These are phyloP conservation scores for Papilio demoleus DNA, from an alignment of 2,888 invertebrate genomes.

Conservation along the genomic window DNA sequence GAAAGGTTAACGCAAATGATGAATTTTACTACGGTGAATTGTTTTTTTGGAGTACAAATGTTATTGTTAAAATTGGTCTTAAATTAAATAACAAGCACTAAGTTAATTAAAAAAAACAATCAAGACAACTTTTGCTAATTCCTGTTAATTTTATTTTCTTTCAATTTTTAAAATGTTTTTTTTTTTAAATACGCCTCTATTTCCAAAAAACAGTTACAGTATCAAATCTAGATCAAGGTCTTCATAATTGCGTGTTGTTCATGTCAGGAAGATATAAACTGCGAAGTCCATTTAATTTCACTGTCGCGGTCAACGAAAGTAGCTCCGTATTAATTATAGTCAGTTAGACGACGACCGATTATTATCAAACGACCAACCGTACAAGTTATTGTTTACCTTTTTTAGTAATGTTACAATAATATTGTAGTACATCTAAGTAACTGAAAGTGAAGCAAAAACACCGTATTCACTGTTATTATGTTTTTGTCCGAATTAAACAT, in stretches of 20 bases:
- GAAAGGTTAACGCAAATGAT: slow-evolving; percentile 38
- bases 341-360: slow-evolving; percentile 54
- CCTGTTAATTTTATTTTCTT: too few species aligned
- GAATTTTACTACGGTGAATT: slow-evolving; percentile 18
- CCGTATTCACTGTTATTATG: too few species aligned
- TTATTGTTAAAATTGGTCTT: slow-evolving; percentile 1
- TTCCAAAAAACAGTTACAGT: not conserved
- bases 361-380: slow-evolving; percentile 51
- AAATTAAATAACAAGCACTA: not conserved
- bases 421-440: too few species aligned
- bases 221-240: slow-evolving; percentile 35
- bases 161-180: too few species aligned
- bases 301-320: slow-evolving; percentile 40
- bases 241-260: slow-evolving; percentile 6
- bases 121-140: too few species aligned
- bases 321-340: slow-evolving; percentile 49
- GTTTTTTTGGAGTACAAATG: slow-evolving; percentile 6
- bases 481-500: too few species aligned
- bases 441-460: too few species aligned
- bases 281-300: slow-evolving; percentile 34
- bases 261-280: slow-evolving; percentile 21
- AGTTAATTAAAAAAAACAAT: too few species aligned
- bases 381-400: slow-evolving; percentile 57
- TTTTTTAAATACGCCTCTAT: too few species aligned
- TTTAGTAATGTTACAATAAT: slow-evolving; percentile 46